These are phyloP conservation scores for Hypomesus transpacificus DNA, from an alignment of 2,113 vertebrate species.

Conservation along the genomic window DNA sequence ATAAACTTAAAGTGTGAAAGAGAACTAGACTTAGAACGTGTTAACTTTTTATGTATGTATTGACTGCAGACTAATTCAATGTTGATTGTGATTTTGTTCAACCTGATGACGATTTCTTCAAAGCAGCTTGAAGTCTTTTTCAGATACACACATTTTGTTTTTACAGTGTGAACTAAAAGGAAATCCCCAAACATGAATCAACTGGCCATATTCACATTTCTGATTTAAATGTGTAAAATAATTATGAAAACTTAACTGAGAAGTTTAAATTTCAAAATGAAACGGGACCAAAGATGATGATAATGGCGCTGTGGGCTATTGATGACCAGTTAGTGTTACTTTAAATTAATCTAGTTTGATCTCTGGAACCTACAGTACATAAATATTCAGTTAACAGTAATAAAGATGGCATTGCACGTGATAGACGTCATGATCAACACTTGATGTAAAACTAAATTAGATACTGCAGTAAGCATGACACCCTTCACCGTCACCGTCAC, in stretches of 20 bases:
- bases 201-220: no score
- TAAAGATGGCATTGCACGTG: background rate
- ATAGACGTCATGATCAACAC: no score
- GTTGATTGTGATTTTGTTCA: conserved; percentile 37
- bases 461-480: background rate
- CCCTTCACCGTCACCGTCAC: conserved; percentile 9
- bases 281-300: background rate
- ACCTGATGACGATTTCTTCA: conserved; percentile 40
- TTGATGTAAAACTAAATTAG: no score
- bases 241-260: no score
- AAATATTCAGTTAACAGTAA: background rate
- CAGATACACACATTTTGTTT: background rate
- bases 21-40: conserved; percentile 23
- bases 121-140: conserved; percentile 18
- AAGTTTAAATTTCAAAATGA: no score
- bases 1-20: conserved; percentile 23
- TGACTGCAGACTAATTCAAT: conserved; percentile 21
- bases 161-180: no score
- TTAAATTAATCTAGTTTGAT: background rate
- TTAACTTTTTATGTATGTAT: background rate
- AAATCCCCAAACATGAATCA: no score
- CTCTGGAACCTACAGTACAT: background rate
- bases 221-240: no score
- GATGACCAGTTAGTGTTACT: background rate
- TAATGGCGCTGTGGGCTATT: background rate